A percentile compares a stretch with the other conserved stretches of the same genome.
These are phyloP conservation scores for Centropristis striata DNA, from an alignment of 2,113 vertebrate genomes.

Conservation along the genomic window DNA sequence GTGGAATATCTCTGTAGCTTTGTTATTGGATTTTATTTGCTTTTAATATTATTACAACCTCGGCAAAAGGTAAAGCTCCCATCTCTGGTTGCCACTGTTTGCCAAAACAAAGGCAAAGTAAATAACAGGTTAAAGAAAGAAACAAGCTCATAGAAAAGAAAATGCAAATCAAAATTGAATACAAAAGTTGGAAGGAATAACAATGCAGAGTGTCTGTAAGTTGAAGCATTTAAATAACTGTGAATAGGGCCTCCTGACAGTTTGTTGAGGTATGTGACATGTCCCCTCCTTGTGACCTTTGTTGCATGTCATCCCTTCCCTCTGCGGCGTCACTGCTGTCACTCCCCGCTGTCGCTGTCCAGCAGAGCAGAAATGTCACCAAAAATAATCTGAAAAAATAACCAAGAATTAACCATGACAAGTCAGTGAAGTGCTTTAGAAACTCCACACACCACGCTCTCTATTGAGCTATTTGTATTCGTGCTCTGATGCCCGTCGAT, in stretches of 20 bases:
- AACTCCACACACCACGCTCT: conserved; percentile 9
- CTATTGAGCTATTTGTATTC: conserved; percentile 33
- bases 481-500: conserved; percentile 46
- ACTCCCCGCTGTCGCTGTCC: conserved; percentile 58
- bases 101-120: conserved; percentile 12
- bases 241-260: conserved; percentile 55
- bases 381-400: conserved; percentile 60
- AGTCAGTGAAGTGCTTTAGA: conserved; percentile 59
- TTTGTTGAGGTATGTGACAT: conserved; percentile 56
- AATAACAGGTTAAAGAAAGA: conserved; percentile 38
- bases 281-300: conserved; percentile 71
- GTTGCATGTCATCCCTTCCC: conserved; percentile 75
- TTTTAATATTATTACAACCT: conserved; percentile 12
- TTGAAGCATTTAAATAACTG: conserved; percentile 34
- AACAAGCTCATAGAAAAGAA: neutral
- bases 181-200: conserved; percentile 39
- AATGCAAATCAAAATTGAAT: conserved; percentile 37
- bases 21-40: conserved; percentile 30
- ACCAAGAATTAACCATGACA: conserved; percentile 69
- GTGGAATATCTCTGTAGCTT: neutral
- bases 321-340: conserved; percentile 60
- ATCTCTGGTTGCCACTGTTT: neutral
- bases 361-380: conserved; percentile 75
- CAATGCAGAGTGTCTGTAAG: conserved; percentile 18
- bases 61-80: conserved; percentile 3